Conservation (phyloP, 2,888 invertebrate species). For the Boloria selene region DNA sequence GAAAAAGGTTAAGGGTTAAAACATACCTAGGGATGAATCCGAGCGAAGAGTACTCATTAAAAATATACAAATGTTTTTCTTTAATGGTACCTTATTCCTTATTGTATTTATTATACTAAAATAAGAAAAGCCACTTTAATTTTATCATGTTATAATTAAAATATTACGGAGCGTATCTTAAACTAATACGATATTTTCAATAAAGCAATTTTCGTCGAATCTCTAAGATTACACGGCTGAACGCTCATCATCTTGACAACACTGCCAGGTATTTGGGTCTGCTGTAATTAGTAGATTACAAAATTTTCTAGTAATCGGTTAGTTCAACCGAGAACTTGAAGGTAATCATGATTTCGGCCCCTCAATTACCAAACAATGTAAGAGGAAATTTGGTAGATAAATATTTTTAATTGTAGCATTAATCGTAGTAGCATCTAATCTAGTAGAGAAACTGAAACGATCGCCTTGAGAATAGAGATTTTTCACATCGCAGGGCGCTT, state of each 20-base stretch:
- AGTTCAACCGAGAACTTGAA: slow-evolving; percentile 26
- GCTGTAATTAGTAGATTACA: slow-evolving; percentile 25
- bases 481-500: slow-evolving; percentile 62
- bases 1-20: too few relatives aligned
- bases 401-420: slow-evolving; percentile 59
- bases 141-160: too few relatives aligned
- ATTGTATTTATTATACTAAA: too few relatives aligned
- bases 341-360: slow-evolving; percentile 29
- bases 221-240: slow-evolving; percentile 13
- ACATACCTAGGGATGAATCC: too few relatives aligned
- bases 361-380: slow-evolving; percentile 36
- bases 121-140: too few relatives aligned
- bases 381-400: slow-evolving; percentile 66
- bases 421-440: slow-evolving; percentile 61
- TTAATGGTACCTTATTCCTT: too few relatives aligned
- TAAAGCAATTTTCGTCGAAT: slow-evolving; percentile 2
- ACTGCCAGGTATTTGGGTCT: slow-evolving; percentile 2
- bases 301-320: slow-evolving; percentile 27
- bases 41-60: too few relatives aligned
- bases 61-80: too few relatives aligned
- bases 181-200: not conserved
- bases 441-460: slow-evolving; percentile 58
- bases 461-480: slow-evolving; percentile 71
- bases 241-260: slow-evolving; percentile 15
- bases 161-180: not conserved